phyloP scores from a whole-genome alignment of 2,888 invertebrate species.

The Heliconius erato region DNA sequence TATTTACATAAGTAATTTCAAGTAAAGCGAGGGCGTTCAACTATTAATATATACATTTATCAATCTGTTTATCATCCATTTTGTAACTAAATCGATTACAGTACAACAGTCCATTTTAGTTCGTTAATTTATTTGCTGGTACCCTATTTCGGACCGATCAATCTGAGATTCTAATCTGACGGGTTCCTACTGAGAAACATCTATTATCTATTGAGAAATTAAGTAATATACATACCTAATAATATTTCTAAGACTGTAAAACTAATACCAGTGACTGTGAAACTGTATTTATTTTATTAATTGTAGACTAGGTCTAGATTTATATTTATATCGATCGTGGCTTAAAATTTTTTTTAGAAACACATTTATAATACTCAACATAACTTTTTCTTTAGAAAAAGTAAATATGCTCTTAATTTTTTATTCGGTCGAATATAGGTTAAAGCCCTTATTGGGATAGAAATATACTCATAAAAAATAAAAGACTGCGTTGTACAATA shows the following conservation, averaged over 20 bases:
- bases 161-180: conserved; percentile 39
- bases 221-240: background rate
- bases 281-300: too few relatives aligned
- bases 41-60: conserved; percentile 4
- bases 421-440: too few relatives aligned
- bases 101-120: conserved; percentile 24
- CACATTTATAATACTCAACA: too few relatives aligned
- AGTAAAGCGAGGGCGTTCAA: background rate
- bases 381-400: too few relatives aligned
- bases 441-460: too few relatives aligned
- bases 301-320: too few relatives aligned
- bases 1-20: background rate
- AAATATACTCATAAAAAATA: too few relatives aligned
- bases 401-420: too few relatives aligned
- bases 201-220: background rate
- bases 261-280: background rate
- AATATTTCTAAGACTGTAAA: background rate
- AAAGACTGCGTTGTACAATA: too few relatives aligned
- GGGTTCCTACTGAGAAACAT: conserved; percentile 33
- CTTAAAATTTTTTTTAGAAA: too few relatives aligned
- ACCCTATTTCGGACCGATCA: conserved; percentile 27
- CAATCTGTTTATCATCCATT: background rate
- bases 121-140: conserved; percentile 35
- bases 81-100: conserved; percentile 11
- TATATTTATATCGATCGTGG: too few relatives aligned